phyloP scores from a whole-genome alignment of 2,113 vertebrate species.

The Anhinga anhinga region DNA sequence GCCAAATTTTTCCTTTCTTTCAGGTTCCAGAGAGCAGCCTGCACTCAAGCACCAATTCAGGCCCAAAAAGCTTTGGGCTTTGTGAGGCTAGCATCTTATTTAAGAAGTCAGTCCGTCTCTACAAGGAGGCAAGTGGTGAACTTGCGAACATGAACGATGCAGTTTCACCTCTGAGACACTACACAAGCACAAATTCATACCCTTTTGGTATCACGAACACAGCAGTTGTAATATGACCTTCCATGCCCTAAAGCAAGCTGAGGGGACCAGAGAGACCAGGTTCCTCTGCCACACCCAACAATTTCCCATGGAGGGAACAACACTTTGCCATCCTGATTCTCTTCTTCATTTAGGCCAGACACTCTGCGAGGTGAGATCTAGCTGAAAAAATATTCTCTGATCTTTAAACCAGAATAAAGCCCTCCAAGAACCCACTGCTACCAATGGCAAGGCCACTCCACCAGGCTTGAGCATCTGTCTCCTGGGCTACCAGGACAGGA shows the following conservation, averaged over 20 bases:
- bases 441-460: background rate
- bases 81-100: background rate
- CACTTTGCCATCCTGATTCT: background rate
- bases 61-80: background rate
- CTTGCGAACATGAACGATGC: background rate
- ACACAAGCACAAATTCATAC: background rate
- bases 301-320: background rate
- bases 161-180: background rate
- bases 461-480: background rate
- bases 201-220: accelerated
- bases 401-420: background rate
- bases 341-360: background rate
- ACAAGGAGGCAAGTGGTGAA: background rate
- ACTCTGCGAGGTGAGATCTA: background rate
- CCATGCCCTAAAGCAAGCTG: background rate
- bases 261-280: accelerated
- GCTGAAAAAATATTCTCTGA: background rate
- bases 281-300: background rate
- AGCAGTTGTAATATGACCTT: background rate
- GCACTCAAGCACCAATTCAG: background rate
- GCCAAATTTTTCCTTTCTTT: background rate
- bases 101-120: background rate
- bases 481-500: background rate
- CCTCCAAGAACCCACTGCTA: background rate
- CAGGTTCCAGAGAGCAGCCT: background rate